Percentiles rank a stretch among this genome's conserved stretches.
Evolutionary conservation across 2,113 vertebrate genomes (phyloP).

Genomic region (Oxyruncus cristatus): DNA sequence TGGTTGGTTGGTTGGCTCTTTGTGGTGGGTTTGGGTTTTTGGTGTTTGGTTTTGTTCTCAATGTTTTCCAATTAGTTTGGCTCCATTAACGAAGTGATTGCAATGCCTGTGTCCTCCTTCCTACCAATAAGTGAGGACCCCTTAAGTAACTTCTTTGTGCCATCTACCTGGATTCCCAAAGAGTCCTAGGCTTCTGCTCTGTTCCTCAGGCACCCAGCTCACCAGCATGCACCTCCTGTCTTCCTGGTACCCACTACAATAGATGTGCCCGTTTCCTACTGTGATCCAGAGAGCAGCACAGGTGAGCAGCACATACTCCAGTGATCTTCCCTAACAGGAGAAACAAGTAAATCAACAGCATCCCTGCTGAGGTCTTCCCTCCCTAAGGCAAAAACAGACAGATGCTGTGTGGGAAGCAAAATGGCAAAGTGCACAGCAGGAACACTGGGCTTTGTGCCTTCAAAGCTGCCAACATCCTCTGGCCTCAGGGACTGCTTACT

Average conservation of each 20-base stretch:
- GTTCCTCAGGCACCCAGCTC: neutral
- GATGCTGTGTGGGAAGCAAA: neutral
- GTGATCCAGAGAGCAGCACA: fast-evolving
- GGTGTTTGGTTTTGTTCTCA: neutral
- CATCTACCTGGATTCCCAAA: neutral
- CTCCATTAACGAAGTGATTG: neutral
- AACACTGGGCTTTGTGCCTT: neutral
- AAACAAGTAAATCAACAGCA: neutral
- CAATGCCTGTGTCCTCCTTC: neutral
- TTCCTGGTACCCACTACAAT: neutral
- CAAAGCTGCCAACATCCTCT: neutral
- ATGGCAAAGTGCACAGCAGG: neutral
- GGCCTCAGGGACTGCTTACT: neutral
- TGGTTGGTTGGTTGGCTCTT: no score
- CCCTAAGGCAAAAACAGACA: neutral
- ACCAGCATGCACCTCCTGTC: neutral
- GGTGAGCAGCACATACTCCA: neutral
- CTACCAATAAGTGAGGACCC: neutral
- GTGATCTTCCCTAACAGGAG: neutral
- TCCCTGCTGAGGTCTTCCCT: neutral
- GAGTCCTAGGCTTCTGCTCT: neutral
- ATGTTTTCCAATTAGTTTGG: neutral
- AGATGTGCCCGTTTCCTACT: neutral
- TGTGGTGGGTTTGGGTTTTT: neutral
- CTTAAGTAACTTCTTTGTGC: neutral